phyloP scores from a whole-genome alignment of 1,140 invertebrate species.

The Atta cephalotes region DNA sequence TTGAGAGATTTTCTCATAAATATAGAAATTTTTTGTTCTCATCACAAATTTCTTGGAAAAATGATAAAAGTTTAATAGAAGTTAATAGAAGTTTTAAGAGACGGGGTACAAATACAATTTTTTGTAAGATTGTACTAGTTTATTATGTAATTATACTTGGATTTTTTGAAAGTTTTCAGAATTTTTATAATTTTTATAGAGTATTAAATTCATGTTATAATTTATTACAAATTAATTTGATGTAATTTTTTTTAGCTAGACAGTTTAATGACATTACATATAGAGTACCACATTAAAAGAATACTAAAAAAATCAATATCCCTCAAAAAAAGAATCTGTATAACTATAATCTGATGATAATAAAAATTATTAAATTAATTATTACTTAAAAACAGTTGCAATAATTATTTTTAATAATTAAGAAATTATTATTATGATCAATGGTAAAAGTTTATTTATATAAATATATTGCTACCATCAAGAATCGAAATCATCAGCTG shows the following conservation, averaged over 20 bases:
- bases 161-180: neutral
- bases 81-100: neutral
- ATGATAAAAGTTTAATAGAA: neutral
- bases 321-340: neutral
- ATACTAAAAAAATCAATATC: neutral
- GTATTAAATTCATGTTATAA: neutral
- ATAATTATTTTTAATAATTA: too few species aligned
- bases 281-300: neutral
- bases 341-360: neutral
- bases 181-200: neutral
- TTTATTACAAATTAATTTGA: neutral
- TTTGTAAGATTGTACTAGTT: neutral
- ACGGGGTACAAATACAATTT: neutral
- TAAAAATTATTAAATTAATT: neutral
- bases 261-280: neutral
- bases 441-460: neutral
- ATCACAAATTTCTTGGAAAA: neutral
- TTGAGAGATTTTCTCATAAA: neutral
- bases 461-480: neutral
- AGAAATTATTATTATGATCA: too few species aligned
- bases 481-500: slow-evolving; percentile 18
- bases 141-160: neutral
- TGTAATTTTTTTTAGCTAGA: neutral
- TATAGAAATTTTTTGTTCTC: neutral
- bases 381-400: too few species aligned